Evolutionary conservation across 2,888 invertebrate species (phyloP).

Genomic region (Caradrina clavipalpis): DNA sequence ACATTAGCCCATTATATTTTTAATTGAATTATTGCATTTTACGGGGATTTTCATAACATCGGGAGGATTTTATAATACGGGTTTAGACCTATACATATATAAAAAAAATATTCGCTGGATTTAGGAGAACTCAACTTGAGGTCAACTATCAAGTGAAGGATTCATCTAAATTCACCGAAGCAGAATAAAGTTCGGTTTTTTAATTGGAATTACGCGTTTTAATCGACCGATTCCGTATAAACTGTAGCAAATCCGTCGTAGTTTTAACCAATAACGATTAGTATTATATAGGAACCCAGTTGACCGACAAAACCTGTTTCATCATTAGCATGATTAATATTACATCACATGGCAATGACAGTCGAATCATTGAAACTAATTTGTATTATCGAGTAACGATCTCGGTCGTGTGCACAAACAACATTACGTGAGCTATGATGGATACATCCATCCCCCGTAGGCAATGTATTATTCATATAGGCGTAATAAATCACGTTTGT

Average conservation of each 20-base stretch:
- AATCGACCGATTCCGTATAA: no score
- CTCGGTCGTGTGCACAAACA: constrained; percentile 67
- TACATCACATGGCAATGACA: constrained; percentile 30
- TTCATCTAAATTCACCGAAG: no score
- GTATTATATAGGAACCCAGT: neutral
- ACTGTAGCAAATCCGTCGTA: neutral
- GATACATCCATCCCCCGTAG: constrained; percentile 73
- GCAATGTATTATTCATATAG: constrained; percentile 81
- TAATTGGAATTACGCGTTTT: no score
- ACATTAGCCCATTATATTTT: no score
- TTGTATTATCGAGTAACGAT: constrained; percentile 63
- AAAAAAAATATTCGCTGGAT: no score
- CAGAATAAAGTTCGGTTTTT: no score
- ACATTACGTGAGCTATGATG: constrained; percentile 70
- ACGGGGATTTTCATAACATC: no score
- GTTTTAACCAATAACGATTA: neutral
- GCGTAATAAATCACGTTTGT: constrained; percentile 80
- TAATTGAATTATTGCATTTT: no score
- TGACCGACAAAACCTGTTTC: constrained; percentile 1
- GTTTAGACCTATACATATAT: no score
- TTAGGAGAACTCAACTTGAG: no score
- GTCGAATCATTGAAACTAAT: constrained; percentile 60
- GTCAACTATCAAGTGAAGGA: no score
- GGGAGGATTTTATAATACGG: no score
- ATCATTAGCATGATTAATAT: constrained; percentile 30